Evolutionary conservation across 2,888 invertebrate species (phyloP).

Genomic region (Caenorhabditis sp.): DNA sequence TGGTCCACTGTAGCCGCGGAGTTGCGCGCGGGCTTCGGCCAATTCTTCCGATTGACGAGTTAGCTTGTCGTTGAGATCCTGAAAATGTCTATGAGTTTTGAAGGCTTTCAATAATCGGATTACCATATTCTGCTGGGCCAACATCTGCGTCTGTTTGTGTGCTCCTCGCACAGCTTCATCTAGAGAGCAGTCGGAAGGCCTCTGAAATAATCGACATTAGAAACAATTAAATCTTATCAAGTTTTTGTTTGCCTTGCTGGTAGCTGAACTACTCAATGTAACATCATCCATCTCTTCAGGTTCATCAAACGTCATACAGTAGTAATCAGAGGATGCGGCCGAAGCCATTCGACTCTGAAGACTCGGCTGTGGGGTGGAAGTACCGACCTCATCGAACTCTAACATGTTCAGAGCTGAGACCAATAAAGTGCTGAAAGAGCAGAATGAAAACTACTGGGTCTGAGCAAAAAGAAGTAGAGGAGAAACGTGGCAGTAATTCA

Average conservation of each 20-base stretch:
- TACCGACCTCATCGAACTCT: conserved; percentile 66
- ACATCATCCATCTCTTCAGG: conserved; percentile 67
- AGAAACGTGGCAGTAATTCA: conserved; percentile 40
- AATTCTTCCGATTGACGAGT: conserved; percentile 78
- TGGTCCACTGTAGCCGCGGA: conserved; percentile 76
- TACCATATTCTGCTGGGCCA: conserved; percentile 76
- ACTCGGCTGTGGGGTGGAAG: conserved; percentile 49
- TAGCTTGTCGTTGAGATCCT: conserved; percentile 78
- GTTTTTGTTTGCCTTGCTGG: conserved; percentile 66
- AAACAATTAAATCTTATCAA: background rate
- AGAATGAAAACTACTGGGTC: conserved; percentile 17
- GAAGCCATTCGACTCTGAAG: conserved; percentile 51
- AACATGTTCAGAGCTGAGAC: conserved; percentile 40
- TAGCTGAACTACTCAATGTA: conserved; percentile 55
- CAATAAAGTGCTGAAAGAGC: conserved; percentile 11
- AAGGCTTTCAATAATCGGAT: background rate
- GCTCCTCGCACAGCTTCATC: conserved; percentile 70
- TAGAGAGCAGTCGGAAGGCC: conserved; percentile 71
- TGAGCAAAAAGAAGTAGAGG: conserved; percentile 22
- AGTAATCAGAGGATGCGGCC: conserved; percentile 69
- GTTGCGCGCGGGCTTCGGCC: conserved; percentile 76
- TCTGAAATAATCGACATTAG: conserved; percentile 44
- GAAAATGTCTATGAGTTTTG: background rate
- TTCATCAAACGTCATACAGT: conserved; percentile 75
- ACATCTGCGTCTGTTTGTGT: conserved; percentile 68